A percentile compares a stretch with the other conserved stretches of the same genome.
phyloP scores from a whole-genome alignment of 2,113 vertebrate species.

The Macrotus californicus region DNA sequence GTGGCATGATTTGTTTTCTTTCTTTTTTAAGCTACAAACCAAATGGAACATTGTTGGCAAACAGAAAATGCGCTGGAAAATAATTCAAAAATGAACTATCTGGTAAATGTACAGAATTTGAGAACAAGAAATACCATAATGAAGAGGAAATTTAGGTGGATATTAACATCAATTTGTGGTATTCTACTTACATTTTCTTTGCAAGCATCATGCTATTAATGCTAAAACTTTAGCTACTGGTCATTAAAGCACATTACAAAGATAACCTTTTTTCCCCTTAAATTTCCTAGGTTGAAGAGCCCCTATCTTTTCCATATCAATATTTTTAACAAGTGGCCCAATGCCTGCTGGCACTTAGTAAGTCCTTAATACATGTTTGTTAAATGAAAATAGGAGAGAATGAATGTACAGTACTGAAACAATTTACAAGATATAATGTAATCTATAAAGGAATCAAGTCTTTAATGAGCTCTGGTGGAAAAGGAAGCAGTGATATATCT shows the following conservation, averaged over 20 bases:
- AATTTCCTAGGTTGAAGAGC: not conserved
- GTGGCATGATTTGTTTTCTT: not conserved
- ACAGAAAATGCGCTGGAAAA: not conserved
- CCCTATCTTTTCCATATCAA: not conserved
- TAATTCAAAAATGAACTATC: not conserved
- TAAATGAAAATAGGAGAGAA: not conserved
- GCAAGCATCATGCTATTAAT: not conserved
- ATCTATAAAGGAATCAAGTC: not conserved
- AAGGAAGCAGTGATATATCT: not conserved
- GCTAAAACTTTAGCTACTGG: not conserved
- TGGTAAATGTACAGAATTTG: not conserved
- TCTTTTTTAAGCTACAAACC: not conserved
- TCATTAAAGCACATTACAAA: not conserved
- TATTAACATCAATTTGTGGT: not conserved
- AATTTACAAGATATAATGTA: not conserved
- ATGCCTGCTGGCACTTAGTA: not conserved
- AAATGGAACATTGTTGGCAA: not conserved
- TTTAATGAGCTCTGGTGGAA: not conserved
- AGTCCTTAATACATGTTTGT: not conserved
- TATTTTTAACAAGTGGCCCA: not conserved
- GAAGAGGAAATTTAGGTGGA: not conserved
- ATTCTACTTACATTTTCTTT: not conserved
- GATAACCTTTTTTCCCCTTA: not conserved
- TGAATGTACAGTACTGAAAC: not conserved
- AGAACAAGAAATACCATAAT: not conserved